Evolutionary conservation across 2,888 invertebrate genomes (phyloP).

Genomic region (Willowsia nigromaculata): DNA sequence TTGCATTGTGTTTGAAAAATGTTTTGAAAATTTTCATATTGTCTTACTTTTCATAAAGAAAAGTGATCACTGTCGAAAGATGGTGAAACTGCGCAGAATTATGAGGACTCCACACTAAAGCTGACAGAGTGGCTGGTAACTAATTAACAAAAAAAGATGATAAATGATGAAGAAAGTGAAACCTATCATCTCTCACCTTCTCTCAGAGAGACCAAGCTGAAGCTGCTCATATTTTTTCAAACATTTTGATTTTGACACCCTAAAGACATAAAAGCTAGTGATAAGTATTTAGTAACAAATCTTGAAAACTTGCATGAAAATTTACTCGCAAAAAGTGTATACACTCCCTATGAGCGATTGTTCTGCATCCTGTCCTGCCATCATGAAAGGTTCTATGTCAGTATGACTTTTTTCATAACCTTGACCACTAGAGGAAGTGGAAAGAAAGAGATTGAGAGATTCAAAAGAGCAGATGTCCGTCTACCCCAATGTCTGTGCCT

Average conservation of each 20-base stretch:
- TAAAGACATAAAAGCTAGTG: not conserved
- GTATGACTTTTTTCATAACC: not conserved
- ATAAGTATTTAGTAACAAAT: not conserved
- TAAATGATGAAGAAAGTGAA: slow-evolving; percentile 27
- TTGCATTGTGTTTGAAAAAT: not conserved
- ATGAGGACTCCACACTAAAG: not conserved
- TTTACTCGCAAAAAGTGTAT: not conserved
- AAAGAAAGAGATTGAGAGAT: not conserved
- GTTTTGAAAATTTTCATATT: not conserved
- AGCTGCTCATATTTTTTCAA: not conserved
- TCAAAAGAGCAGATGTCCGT: not conserved
- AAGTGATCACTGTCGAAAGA: not conserved
- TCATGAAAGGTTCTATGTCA: not conserved
- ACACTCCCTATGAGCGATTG: not conserved
- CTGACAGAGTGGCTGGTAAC: slow-evolving; percentile 4
- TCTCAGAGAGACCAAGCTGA: not conserved
- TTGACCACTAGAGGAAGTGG: slow-evolving; percentile 2
- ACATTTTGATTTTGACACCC: not conserved
- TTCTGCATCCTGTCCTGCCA: not conserved
- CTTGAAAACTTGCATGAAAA: not conserved
- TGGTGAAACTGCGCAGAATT: not conserved
- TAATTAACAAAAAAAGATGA: slow-evolving; percentile 17
- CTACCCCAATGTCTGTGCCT: slow-evolving; percentile 59
- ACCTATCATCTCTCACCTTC: slow-evolving; percentile 1
- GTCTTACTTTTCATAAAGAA: not conserved